phyloP scores from a whole-genome alignment of 1,140 invertebrate species.

The Cotesia vestalis region DNA sequence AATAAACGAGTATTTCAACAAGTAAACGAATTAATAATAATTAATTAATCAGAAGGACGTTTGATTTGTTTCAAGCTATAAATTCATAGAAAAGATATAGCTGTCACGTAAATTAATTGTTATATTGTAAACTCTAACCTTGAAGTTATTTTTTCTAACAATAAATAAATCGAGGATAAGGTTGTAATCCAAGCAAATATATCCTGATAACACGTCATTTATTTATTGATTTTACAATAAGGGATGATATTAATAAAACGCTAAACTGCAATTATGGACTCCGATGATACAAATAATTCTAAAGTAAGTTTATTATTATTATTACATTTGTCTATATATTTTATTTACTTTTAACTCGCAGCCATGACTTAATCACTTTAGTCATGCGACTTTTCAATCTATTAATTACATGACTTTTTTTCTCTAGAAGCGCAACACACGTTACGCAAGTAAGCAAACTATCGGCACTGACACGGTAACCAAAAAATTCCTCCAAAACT shows the following conservation, averaged over 20 bases:
- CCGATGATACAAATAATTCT: neutral
- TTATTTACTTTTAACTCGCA: neutral
- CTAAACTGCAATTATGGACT: neutral
- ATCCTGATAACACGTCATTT: too few species aligned
- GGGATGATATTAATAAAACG: neutral
- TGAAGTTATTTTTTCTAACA: too few species aligned
- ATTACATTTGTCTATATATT: neutral
- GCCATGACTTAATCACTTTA: neutral
- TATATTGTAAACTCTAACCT: too few species aligned
- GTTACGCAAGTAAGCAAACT: constrained; percentile 42
- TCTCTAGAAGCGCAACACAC: constrained; percentile 44
- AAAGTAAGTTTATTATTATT: constrained; percentile 11
- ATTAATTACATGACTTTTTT: constrained; percentile 10
- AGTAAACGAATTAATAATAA: too few species aligned
- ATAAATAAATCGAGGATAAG: too few species aligned
- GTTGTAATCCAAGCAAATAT: too few species aligned
- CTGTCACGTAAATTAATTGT: too few species aligned
- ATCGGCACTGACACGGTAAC: constrained; percentile 48
- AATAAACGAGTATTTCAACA: too few species aligned
- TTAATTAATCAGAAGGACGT: too few species aligned
- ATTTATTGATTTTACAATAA: too few species aligned
- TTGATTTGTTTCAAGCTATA: too few species aligned
- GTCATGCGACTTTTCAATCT: neutral
- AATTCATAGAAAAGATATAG: too few species aligned
- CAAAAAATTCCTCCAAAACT: constrained; percentile 60